Evolutionary conservation across 2,113 vertebrate species (phyloP), one percentile per base, ranked within the genome.

Genomic region (Cyanistes caeruleus): DNA sequence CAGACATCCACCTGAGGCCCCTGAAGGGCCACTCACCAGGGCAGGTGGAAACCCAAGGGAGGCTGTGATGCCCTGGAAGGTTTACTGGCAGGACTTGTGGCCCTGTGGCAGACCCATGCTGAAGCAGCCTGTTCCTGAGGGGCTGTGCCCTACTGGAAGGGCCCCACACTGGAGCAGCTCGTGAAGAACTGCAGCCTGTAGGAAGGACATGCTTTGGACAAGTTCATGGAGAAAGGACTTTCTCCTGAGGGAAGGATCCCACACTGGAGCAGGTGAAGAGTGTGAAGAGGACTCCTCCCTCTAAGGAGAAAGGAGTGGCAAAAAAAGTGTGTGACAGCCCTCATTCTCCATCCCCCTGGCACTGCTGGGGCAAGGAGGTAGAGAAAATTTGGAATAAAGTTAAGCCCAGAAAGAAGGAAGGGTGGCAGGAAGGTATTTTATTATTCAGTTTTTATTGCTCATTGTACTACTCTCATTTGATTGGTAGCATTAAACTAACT

Each of bases 121-220:
- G 73, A 31, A 64, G 27, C 51, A 64, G 33, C 7, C 80, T 51
- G 19, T 1, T 63, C 64, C 35, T 58, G 37, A 56, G 60, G 49
- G 43, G 20, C 31, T 56, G 43, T 19, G 44, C 3, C 13, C 16
- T 5, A 8, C 1, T 37, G 37, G 51, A 72, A 58, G 20, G 7
- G 28, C 44, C 6, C 6, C 23, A 44, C 15, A 7, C 8, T n/a
- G 37, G 28, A 51, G 15, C 15, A 27, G 33, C 12, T 15, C 0
- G 3, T 17, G 51, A 24, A 72, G 24, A 85, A 19, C 59, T 59
- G 33, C 28, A 84, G 24, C 44, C 30, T 0, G 0, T 9, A 39
- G 24, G 30, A 65, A 41, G 28, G 37, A 33, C 0, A 1, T 1
- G 6, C 10, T 30, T 41, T 10, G 15, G 22, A 46, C 24, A 41